A percentile compares a stretch with the other conserved stretches of the same genome.
Conservation (phyloP, 2,113 vertebrate species). For the Actinemys pallida region DNA sequence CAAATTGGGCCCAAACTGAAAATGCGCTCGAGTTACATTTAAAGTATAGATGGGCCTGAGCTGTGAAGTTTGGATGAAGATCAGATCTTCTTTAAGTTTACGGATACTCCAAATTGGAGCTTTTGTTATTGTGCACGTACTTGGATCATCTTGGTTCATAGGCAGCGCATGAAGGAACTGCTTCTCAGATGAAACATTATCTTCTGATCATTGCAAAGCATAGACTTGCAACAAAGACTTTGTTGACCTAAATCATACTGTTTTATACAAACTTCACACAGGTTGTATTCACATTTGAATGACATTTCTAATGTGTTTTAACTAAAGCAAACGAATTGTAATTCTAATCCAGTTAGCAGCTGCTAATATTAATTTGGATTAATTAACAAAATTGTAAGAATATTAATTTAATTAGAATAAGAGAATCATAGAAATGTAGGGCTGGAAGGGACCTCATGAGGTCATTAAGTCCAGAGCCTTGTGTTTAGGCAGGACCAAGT, state of each 20-base stretch:
- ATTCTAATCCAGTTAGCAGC: background rate
- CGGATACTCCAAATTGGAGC: background rate
- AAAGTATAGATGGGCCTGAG: background rate
- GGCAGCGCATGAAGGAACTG: background rate
- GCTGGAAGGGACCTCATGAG: background rate
- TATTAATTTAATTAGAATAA: background rate
- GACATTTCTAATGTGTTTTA: constrained; percentile 6
- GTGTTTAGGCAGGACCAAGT: background rate
- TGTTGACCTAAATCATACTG: background rate
- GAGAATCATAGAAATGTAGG: background rate
- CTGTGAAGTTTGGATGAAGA: background rate
- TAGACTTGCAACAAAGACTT: background rate
- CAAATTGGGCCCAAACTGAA: background rate
- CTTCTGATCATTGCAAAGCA: background rate
- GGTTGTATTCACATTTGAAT: background rate
- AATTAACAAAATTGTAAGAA: background rate
- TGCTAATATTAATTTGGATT: background rate
- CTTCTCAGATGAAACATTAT: background rate
- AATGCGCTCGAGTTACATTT: background rate
- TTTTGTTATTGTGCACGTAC: background rate
- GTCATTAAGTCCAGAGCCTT: no score
- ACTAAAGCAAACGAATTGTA: background rate
- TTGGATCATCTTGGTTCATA: background rate
- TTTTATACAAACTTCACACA: background rate
- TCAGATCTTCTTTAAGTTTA: background rate